These are phyloP conservation scores for Eptatretus burgeri DNA, from an alignment of 2,113 vertebrate genomes.

Conservation along the genomic window DNA sequence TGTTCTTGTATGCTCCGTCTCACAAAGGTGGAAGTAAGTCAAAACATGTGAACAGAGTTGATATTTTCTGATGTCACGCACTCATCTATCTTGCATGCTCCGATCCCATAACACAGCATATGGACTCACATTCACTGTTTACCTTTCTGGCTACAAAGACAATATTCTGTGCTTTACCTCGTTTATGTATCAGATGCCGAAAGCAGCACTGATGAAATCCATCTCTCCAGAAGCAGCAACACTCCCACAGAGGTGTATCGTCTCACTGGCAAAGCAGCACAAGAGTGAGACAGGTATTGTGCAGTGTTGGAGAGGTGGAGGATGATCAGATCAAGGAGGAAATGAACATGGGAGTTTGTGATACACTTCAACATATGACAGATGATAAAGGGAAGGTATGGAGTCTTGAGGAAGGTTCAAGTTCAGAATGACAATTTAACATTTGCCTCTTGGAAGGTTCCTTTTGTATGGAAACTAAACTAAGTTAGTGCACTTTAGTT, in stretches of 20 bases:
- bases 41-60: conserved; percentile 45
- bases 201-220: background rate
- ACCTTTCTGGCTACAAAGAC: background rate
- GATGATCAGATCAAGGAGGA: too few species aligned
- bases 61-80: background rate
- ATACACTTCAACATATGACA: too few species aligned
- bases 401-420: too few species aligned
- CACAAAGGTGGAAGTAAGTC: conserved; percentile 64
- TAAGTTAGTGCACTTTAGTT: too few species aligned
- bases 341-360: too few species aligned
- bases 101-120: background rate
- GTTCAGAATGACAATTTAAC: too few species aligned
- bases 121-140: background rate
- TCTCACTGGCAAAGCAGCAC: conserved; percentile 59
- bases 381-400: too few species aligned
- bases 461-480: too few species aligned
- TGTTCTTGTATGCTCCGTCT: conserved; percentile 86
- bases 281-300: conserved; percentile 26
- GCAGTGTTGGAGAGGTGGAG: too few species aligned
- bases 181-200: background rate
- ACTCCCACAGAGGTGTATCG: conserved; percentile 63
- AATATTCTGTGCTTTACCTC: background rate
- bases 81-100: background rate
- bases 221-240: conserved; percentile 15
- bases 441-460: too few species aligned